Percentiles rank a stretch among this genome's conserved stretches.
Evolutionary conservation across 1,140 invertebrate genomes (phyloP).

Genomic region (Oscheius sp.): DNA sequence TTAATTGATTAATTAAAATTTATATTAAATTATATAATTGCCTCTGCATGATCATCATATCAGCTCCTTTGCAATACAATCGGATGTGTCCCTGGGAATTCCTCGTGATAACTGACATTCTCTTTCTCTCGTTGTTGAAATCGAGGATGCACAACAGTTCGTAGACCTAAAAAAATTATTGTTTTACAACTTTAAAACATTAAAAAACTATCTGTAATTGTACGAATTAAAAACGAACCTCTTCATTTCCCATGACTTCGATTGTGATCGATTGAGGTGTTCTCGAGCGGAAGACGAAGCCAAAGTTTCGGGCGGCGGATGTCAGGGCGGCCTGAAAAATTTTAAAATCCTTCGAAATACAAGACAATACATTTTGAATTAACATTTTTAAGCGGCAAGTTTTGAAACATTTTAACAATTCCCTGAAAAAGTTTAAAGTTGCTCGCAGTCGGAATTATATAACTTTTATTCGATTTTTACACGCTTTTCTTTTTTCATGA

Average conservation of each 20-base stretch:
- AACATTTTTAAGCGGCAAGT: too few relatives aligned
- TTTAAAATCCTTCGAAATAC: neutral
- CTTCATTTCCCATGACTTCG: constrained; percentile 61
- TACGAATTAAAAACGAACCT: constrained; percentile 29
- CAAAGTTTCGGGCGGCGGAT: constrained; percentile 94
- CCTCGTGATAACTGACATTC: constrained; percentile 93
- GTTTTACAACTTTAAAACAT: constrained; percentile 70
- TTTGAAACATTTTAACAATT: too few relatives aligned
- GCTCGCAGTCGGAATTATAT: too few relatives aligned
- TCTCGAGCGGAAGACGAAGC: constrained; percentile 79
- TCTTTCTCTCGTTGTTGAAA: constrained; percentile 96
- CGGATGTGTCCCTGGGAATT: constrained; percentile 79
- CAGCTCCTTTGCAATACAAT: constrained; percentile 95
- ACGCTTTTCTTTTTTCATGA: too few relatives aligned
- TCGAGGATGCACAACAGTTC: constrained; percentile 94
- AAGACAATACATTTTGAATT: too few relatives aligned
- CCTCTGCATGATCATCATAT: constrained; percentile 93
- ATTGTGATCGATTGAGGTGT: constrained; percentile 65
- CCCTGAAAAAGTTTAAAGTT: too few relatives aligned
- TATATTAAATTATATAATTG: neutral
- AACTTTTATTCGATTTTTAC: too few relatives aligned
- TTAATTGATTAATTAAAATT: neutral
- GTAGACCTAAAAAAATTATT: constrained; percentile 74
- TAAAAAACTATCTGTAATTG: neutral
- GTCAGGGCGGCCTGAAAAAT: constrained; percentile 78